Percentiles rank a stretch among this genome's conserved stretches.
Evolutionary conservation across 2,797 vertebrate species (phyloP).

Genomic region (Tapera naevia): DNA sequence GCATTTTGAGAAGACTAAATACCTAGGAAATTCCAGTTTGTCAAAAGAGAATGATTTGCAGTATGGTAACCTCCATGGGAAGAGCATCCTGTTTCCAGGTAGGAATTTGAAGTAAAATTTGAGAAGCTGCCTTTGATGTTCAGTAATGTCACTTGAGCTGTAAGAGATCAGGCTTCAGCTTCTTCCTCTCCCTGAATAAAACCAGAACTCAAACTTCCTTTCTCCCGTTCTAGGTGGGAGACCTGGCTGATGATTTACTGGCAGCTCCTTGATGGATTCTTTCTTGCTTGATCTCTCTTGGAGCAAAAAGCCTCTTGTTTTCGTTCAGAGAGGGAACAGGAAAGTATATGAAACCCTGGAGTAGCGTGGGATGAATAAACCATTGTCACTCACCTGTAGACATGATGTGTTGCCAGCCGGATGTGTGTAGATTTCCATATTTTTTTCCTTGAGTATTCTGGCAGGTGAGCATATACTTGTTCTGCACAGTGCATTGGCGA

Average conservation of each 20-base stretch:
- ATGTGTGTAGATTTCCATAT: not conserved
- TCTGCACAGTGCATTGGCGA: not conserved
- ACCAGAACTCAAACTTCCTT: not conserved
- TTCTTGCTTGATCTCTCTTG: not conserved
- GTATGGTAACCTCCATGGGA: not conserved
- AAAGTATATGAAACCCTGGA: not conserved
- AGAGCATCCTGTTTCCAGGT: not conserved
- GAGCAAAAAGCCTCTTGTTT: not conserved
- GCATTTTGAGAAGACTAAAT: not conserved
- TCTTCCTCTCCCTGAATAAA: not conserved
- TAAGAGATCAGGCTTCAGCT: not conserved
- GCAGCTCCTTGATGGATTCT: not conserved
- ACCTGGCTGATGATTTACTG: not conserved
- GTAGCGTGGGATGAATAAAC: not conserved
- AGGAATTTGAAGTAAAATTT: not conserved
- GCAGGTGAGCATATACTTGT: not conserved
- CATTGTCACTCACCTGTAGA: not conserved
- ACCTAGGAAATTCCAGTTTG: not conserved
- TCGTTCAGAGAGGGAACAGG: not conserved
- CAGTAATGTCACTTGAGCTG: not conserved
- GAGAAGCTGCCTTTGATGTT: not conserved
- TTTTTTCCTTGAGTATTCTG: not conserved
- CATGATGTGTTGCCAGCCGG: not conserved
- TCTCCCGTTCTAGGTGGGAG: not conserved
- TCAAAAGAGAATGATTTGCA: not conserved